Percentiles rank a stretch among this genome's conserved stretches.
These are phyloP conservation scores for Pagrus major DNA, from an alignment of 2,113 vertebrate species.

Conservation along the genomic window DNA sequence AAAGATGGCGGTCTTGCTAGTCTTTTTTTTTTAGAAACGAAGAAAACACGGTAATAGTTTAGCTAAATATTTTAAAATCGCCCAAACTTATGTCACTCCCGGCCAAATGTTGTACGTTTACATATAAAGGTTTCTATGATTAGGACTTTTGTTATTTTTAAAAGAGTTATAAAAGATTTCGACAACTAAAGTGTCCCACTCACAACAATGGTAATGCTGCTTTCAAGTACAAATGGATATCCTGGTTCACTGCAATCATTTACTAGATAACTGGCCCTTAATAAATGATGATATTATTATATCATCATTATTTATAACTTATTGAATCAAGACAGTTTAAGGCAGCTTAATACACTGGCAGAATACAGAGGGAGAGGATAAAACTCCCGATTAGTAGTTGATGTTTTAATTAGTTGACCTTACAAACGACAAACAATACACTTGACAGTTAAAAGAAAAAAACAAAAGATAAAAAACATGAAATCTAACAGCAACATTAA, in stretches of 20 bases:
- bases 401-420: background rate
- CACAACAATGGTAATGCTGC: background rate
- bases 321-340: background rate
- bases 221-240: constrained; percentile 19
- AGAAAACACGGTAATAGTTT: background rate
- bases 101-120: background rate
- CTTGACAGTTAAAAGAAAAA: no score
- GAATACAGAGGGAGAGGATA: background rate
- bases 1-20: background rate
- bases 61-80: background rate
- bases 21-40: background rate
- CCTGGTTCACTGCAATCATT: background rate
- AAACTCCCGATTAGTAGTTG: background rate
- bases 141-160: background rate
- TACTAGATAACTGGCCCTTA: background rate
- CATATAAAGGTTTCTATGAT: background rate
- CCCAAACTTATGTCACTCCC: background rate
- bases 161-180: background rate
- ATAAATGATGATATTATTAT: no score
- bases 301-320: no score
- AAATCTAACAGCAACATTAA: background rate
- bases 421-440: background rate
- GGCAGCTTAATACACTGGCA: background rate
- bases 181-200: background rate
- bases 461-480: background rate